Base-by-base conservation (phyloP, 2,797 vertebrate species). In the Euphonia xanthogaster region DNA sequence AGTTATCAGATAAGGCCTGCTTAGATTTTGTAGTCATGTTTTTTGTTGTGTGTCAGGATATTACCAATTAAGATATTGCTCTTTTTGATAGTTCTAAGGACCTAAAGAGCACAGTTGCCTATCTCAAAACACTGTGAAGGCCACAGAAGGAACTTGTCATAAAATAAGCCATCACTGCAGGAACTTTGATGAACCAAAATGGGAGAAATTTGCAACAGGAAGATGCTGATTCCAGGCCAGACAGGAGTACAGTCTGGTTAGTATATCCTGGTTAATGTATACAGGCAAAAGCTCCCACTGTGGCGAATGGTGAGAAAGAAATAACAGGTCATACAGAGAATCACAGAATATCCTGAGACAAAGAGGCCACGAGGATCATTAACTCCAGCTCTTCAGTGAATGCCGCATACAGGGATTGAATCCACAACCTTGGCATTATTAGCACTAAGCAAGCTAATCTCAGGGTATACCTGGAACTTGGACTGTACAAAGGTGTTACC, bases 351-450 rank as follows among this genome's bases (percentile, higher is more conserved):
- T 47, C 31, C 16, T 24, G 72, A 39, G 20, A 8, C 4, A 53
- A 45, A 30, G 20, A 24, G 14, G 24, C 9, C 13, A 18, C 2
- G 3, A 30, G 30, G 39, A 21, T 60, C 21, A 50, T 15, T 16
- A 7, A 17, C 15, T 67, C 13, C 30, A 53, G 2, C 20, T 33
- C 24, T 25, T 21, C 28, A 33, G 24, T 12, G n/a, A 39, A 53
- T 0, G 1, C 13, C 11, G 9, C 0, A 0, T 8, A 18, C 24
- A 45, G 33, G 10, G 33, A 30, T 21, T 53, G 7, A 24, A 45
- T 45, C 4, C 33, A 45, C 28, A 67, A 3, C 24, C 28, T n/a
- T n/a, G 62, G 33, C 39, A n/a, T 45, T 33, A 18, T 25, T 9
- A 45, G 47, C 21, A 60, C 16, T 16, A 33, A 25, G 47, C 7